Base-by-base conservation (phyloP, 1,140 invertebrate genomes). In the Papilio polyxenes region DNA sequence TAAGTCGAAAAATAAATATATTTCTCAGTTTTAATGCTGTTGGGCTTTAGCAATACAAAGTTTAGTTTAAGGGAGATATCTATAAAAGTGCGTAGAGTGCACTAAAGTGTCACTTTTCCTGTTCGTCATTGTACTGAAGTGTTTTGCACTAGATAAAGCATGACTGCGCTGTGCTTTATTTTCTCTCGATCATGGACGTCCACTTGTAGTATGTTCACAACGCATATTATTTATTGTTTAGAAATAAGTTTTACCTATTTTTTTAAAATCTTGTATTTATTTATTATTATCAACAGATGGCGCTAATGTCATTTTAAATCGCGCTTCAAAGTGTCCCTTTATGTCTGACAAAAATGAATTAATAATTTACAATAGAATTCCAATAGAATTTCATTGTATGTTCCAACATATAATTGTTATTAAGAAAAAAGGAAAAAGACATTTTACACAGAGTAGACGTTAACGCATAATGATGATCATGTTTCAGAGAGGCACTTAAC, bases 111-210 rank as follows among this genome's bases (percentile, higher is more conserved):
- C 65, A 15, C 13, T 69, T 72, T 37, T 40, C 31, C 31, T 69
- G 31, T 72, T 15, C 65, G 13, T 13, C 6, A 37, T 37, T 72
- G 31, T 23, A 6, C 8, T 7, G 10, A 17, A 72, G 65, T 72
- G 65, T 72, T 37, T 72, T 72, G 13, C 3, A 40, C 65, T 72
- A 72, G 65, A 72, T 72, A 72, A 72, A 31, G 65, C 65, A 72
- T 72, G 65, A 17, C 31, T 13, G 31, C 65, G 65, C 65, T 72
- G 31, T 72, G 65, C 31, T 72, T 72, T 56, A 56, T 56, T 56
- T 37, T 40, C 59, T 15, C 65, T 72, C 31, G 31, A 72, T 23
- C 62, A 31, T 40, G 65, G 31, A 72, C 65, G 65, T 15, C 13
- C 13, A 31, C n/a, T 17, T 40, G 37, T 23, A 69, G 13, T 15